Percentiles rank a stretch among this genome's conserved stretches.
These are phyloP conservation scores for Wiebesia pumilae DNA, from an alignment of 1,140 invertebrate species.

Conservation along the genomic window DNA sequence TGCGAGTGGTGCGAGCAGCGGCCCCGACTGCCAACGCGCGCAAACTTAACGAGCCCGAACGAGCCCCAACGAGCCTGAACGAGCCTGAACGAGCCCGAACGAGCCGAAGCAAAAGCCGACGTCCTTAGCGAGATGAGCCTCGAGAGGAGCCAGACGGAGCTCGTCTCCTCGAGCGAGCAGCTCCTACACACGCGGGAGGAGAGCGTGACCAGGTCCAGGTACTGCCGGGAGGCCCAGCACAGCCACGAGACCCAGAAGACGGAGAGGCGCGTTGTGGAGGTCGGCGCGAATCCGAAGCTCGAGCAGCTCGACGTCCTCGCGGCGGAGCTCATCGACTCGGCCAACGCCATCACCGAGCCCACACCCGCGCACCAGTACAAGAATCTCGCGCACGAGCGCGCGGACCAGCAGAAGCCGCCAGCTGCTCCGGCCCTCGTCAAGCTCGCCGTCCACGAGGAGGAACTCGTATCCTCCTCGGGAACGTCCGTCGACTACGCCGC, in stretches of 20 bases:
- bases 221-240: slow-evolving; percentile 28
- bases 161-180: slow-evolving; percentile 4
- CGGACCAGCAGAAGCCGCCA: slow-evolving; percentile 36
- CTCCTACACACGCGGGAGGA: slow-evolving; percentile 23
- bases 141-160: neutral
- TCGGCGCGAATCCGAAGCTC: neutral
- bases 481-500: slow-evolving; percentile 36
- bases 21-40: no score
- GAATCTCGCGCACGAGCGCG: neutral
- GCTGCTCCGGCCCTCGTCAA: neutral
- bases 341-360: slow-evolving; percentile 13
- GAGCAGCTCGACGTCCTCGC: slow-evolving; percentile 39
- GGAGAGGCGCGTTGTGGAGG: slow-evolving; percentile 29
- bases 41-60: neutral
- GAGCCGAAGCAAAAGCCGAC: neutral
- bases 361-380: neutral
- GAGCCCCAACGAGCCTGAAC: neutral
- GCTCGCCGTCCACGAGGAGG: neutral
- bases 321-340: slow-evolving; percentile 46
- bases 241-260: slow-evolving; percentile 52
- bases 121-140: neutral
- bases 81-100: neutral
- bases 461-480: neutral
- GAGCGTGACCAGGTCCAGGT: slow-evolving; percentile 54
- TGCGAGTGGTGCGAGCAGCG: neutral